Base-by-base conservation (phyloP, 2,888 invertebrate genomes). In the Drosophila kanekoi region DNA sequence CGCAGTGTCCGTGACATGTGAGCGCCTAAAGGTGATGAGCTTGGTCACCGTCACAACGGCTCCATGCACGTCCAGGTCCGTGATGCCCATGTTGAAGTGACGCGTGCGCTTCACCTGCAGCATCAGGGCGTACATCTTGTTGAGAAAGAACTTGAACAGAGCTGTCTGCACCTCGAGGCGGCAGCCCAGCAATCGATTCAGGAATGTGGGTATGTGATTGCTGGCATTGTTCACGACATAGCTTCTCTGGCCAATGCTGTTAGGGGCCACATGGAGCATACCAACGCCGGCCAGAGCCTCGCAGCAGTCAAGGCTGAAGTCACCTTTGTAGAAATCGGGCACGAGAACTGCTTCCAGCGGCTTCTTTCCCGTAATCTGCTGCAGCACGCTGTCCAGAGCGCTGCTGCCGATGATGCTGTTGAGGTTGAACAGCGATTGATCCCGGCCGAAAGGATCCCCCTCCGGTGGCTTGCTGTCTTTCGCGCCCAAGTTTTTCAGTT, bases 171-270 rank as follows among this genome's bases (percentile, higher is more conserved):
- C 93, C 43, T 97, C 97, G 2, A 99, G 99, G 0, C 98, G 98
- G 96, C 99, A 97, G 18, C 99, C 99, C 60, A 99, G 94, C 88
- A 99, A 98, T 91, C 97, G 95, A 93, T 99, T 99, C 59, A 99
- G 94, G 94, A 99, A 99, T 93, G 99, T 99, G 66, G 98, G 97
- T 94, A 99, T 98, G 91, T 98, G 98, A 93, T 97, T 97, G 92
- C 97, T 97, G 87, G 98, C 98, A 93, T 98, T 98, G 82, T 98
- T 98, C 0, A 97, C 92, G 9, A 95, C 94, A 43, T 97, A 93
- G 10, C 47, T 14, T 13, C 59, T 65, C 3, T 63, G 47, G 1
- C 59, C 70, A 28, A 95, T 94, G 3, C 20, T 38, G 32, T 62
- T 45, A 16, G 37, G 37, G 16, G 53, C 41, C 13, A 62, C 35